Conservation (phyloP, 2,113 vertebrate genomes). For the Megaceryle maxima region DNA sequence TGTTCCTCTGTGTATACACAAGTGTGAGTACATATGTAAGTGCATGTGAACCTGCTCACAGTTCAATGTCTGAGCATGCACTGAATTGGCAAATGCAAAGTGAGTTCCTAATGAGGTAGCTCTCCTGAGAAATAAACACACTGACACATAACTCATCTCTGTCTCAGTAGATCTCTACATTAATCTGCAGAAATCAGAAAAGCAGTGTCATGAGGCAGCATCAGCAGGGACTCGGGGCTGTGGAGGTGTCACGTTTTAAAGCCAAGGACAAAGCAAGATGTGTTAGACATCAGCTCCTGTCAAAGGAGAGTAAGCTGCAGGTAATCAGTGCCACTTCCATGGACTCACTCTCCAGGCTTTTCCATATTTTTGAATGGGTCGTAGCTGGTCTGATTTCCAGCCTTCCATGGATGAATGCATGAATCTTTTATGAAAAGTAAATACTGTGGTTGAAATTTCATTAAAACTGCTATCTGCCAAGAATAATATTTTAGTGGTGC, state of each 20-base stretch:
- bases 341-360: neutral
- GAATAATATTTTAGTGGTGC: neutral
- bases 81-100: neutral
- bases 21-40: neutral
- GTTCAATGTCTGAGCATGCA: neutral
- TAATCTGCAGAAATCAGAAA: neutral
- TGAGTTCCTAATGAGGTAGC: neutral
- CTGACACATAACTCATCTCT: neutral
- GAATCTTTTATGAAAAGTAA: neutral
- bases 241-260: neutral
- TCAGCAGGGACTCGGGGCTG: neutral
- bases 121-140: neutral
- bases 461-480: neutral
- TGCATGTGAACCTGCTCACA: fast-evolving
- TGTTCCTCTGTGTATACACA: neutral
- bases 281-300: neutral
- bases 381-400: neutral
- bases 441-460: neutral
- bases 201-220: neutral
- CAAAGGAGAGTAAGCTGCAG: neutral
- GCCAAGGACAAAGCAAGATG: neutral
- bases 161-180: neutral
- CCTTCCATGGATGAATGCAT: neutral
- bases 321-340: neutral
- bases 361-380: neutral